Evolutionary conservation across 2,797 vertebrate species (phyloP).

Genomic region (Pelobates cultripes): DNA sequence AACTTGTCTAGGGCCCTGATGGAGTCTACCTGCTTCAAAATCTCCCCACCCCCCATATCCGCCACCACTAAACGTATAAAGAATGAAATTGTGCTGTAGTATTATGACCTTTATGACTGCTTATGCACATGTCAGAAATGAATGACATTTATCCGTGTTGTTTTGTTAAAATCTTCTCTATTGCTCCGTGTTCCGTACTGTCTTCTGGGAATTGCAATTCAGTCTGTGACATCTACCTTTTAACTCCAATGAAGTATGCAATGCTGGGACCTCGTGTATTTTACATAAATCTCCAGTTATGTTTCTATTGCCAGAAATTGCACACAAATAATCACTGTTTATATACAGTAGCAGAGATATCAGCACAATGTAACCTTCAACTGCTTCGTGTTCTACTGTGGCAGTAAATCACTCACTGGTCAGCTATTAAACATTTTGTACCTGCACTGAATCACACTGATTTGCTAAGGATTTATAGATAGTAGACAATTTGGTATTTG

Average conservation of each 20-base stretch:
- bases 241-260: constrained; percentile 79
- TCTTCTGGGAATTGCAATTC: constrained; percentile 83
- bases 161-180: constrained; percentile 86
- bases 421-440: neutral
- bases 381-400: constrained; percentile 7
- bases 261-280: constrained; percentile 73
- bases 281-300: constrained; percentile 75
- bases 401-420: neutral
- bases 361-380: constrained; percentile 59
- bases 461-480: neutral
- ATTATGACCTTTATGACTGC: constrained; percentile 79
- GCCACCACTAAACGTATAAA: neutral
- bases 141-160: constrained; percentile 81
- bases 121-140: constrained; percentile 81
- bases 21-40: too few species aligned
- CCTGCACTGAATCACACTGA: neutral
- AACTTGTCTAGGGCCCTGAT: too few species aligned
- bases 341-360: constrained; percentile 64
- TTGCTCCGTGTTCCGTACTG: constrained; percentile 80
- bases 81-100: constrained; percentile 70
- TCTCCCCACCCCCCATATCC: too few species aligned
- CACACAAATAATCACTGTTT: constrained; percentile 74
- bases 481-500: neutral
- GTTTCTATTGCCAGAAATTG: constrained; percentile 75
- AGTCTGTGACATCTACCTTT: constrained; percentile 84